Evolutionary conservation across 2,888 invertebrate genomes (phyloP).

Genomic region (Parnassius glacialis): DNA sequence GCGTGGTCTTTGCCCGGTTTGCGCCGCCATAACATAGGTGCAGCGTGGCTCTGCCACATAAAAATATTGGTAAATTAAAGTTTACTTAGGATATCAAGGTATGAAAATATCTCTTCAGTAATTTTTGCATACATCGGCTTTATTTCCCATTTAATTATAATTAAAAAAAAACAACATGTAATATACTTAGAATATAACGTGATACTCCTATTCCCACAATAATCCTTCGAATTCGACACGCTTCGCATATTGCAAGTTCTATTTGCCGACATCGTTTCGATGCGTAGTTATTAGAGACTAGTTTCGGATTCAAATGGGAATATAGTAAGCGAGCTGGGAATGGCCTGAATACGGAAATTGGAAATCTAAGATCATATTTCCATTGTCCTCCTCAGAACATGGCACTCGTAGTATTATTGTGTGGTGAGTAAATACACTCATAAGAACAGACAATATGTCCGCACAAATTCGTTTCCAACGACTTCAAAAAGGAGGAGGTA

Average conservation of each 20-base stretch:
- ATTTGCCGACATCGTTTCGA: conserved; percentile 11
- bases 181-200: no score
- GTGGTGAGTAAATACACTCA: background rate
- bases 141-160: no score
- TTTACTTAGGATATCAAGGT: no score
- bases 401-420: background rate
- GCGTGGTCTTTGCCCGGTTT: no score
- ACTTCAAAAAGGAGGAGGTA: no score
- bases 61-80: no score
- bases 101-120: no score
- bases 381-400: conserved; percentile 13
- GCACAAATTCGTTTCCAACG: background rate
- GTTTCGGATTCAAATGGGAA: conserved; percentile 24
- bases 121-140: no score
- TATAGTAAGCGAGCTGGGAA: conserved; percentile 31
- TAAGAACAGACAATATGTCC: background rate
- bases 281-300: conserved; percentile 23
- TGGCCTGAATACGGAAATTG: conserved; percentile 29
- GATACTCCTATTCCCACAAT: conserved; percentile 4
- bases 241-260: conserved; percentile 9
- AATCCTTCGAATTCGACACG: conserved; percentile 8
- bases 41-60: no score
- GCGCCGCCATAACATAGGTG: no score
- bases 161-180: no score
- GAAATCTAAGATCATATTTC: conserved; percentile 29